Evolutionary conservation across 2,888 invertebrate genomes (phyloP).

Genomic region (Temnothorax unifasciatus): DNA sequence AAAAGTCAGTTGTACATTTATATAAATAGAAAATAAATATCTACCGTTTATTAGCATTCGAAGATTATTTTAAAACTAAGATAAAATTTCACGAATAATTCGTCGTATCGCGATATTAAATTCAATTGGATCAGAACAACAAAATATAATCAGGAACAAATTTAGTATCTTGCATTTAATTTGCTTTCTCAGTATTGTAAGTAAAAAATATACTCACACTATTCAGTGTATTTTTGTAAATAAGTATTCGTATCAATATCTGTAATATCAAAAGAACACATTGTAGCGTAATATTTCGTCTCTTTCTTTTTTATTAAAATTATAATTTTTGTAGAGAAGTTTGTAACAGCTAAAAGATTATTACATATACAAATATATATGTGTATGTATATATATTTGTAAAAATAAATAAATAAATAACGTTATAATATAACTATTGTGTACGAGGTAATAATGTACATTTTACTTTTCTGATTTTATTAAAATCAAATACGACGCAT

Average conservation of each 20-base stretch:
- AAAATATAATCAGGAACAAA: neutral
- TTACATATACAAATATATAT: neutral
- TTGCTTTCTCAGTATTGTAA: neutral
- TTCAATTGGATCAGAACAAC: neutral
- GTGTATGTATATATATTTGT: neutral
- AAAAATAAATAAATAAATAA: slow-evolving; percentile 27
- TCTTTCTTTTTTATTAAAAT: neutral
- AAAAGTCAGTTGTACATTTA: neutral
- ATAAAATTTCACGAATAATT: neutral
- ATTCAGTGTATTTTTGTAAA: neutral
- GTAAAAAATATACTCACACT: neutral
- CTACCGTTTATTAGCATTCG: neutral
- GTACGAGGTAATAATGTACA: too few relatives aligned
- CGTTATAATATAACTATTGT: neutral
- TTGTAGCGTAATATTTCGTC: neutral
- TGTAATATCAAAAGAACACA: neutral
- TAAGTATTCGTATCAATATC: neutral
- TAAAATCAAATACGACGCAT: neutral
- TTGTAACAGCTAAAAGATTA: neutral
- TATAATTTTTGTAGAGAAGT: neutral
- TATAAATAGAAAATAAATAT: slow-evolving; percentile 23
- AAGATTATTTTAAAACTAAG: slow-evolving; percentile 3
- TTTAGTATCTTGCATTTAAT: neutral
- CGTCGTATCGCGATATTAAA: neutral
- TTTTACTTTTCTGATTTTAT: neutral